phyloP scores from a whole-genome alignment of 1,140 invertebrate species.

The Calycopis cecrops region DNA sequence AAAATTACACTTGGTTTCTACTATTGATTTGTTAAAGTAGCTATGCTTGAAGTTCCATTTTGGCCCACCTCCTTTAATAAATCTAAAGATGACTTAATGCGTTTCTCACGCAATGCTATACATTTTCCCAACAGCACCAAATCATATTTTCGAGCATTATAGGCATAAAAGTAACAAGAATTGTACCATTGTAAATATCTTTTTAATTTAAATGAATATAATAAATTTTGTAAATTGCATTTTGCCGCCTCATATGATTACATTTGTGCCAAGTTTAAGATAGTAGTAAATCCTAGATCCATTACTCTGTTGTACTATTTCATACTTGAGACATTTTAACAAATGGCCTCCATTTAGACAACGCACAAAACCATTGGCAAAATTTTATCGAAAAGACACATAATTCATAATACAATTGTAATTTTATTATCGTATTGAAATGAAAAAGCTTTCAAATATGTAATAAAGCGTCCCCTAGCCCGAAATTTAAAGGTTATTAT shows the following conservation, averaged over 20 bases:
- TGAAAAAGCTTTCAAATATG: constrained; percentile 55
- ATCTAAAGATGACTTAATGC: no score
- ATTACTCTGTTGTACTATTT: constrained; percentile 32
- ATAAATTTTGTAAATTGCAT: constrained; percentile 7
- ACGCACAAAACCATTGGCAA: constrained; percentile 36
- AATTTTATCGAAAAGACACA: constrained; percentile 48
- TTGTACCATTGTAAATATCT: no score
- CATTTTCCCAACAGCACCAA: no score
- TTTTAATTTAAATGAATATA: background rate
- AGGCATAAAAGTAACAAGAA: no score
- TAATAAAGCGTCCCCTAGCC: constrained; percentile 52
- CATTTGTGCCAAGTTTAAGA: constrained; percentile 3
- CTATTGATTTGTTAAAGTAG: no score
- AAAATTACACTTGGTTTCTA: no score
- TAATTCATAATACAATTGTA: constrained; percentile 55
- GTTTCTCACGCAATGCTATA: no score
- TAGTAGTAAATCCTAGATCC: constrained; percentile 18
- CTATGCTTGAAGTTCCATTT: no score
- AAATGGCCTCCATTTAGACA: constrained; percentile 52
- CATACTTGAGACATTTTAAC: constrained; percentile 35
- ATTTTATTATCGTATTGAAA: constrained; percentile 52
- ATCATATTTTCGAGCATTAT: no score
- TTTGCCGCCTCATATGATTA: constrained; percentile 1
- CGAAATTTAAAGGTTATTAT: constrained; percentile 65
- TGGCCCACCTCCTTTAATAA: no score